Evolutionary conservation across 2,113 vertebrate species (phyloP), one percentile per base, ranked within the genome.

Genomic region (Felis chaus): DNA sequence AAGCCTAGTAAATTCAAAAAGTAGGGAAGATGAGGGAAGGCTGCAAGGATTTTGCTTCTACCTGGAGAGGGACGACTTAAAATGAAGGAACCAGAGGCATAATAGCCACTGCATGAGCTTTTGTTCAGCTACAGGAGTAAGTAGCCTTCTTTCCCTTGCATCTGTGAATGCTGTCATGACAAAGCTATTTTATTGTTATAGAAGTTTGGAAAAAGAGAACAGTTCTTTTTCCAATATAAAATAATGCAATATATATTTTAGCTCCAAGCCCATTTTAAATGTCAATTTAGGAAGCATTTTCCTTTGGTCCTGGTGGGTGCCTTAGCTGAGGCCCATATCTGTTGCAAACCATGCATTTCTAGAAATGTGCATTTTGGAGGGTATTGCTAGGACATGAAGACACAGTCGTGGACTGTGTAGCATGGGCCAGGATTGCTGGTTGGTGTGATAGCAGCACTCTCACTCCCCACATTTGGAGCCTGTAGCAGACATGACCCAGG

Each of bases 151-250:
- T 90, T 80, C 50, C 65, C 80, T 94, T 13, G 2, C 55, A 69
- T 95, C 66, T 96, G 36, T 65, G 45, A 97, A 36, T 88, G 76
- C 14, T 78, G 31, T 86, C 92, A 92, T 68, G 65, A 83, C 80
- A 95, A 88, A 94, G 80, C 90, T 95, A 27, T 96, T 97, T 95
- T 76, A 79, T 63, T 97, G 55, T 94, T 92, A 61, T 1, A 48
- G 78, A 97, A 85, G 88, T 97, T 97, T 95, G 57, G 61, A 0
- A 55, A 94, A 94, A 91, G 50, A 91, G 79, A 95, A 92, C 15
- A 86, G 27, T 31, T 93, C 95, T 81, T 63, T 50, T 12, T 0
- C 25, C 3, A 66, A 39, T 89, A 50, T 96, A 93, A 96, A 97
- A 86, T 73, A 61, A 41, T 33, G 19, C 33, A 81, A 19, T 89